Evolutionary conservation across 2,888 invertebrate species (phyloP).

Genomic region (Drosophila limbata): DNA sequence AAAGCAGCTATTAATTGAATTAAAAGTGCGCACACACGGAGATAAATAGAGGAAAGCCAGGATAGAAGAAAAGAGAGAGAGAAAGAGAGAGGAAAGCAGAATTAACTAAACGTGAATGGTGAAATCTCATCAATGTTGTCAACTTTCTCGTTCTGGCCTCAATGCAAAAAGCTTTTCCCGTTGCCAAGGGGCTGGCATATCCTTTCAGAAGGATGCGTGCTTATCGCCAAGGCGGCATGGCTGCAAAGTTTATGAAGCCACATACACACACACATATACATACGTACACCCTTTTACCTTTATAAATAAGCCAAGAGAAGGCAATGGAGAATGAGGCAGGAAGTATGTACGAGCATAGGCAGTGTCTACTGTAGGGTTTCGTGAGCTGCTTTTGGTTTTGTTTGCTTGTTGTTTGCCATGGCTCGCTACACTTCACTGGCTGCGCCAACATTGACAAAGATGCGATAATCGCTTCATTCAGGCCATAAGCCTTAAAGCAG

Average conservation of each 20-base stretch:
- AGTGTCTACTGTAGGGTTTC: constrained; percentile 21
- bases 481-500: constrained; percentile 66
- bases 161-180: constrained; percentile 36
- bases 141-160: constrained; percentile 18
- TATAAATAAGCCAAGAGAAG: constrained; percentile 32
- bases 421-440: constrained; percentile 64
- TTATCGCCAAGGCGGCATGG: constrained; percentile 40
- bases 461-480: constrained; percentile 81
- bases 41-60: background rate
- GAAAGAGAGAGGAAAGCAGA: background rate
- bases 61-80: background rate
- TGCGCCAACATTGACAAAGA: constrained; percentile 74
- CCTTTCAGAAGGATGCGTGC: constrained; percentile 30
- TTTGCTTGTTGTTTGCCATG: constrained; percentile 56
- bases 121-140: constrained; percentile 46
- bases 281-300: constrained; percentile 38
- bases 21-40: constrained; percentile 34
- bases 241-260: constrained; percentile 60
- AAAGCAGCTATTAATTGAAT: constrained; percentile 65
- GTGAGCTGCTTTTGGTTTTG: constrained; percentile 33
- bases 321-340: background rate
- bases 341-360: constrained; percentile 2
- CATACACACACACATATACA: constrained; percentile 14
- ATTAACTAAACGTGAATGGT: constrained; percentile 37
- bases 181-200: constrained; percentile 38